These are phyloP conservation scores for Pygoscelis antarcticus DNA, from an alignment of 2,113 vertebrate species.

Conservation along the genomic window DNA sequence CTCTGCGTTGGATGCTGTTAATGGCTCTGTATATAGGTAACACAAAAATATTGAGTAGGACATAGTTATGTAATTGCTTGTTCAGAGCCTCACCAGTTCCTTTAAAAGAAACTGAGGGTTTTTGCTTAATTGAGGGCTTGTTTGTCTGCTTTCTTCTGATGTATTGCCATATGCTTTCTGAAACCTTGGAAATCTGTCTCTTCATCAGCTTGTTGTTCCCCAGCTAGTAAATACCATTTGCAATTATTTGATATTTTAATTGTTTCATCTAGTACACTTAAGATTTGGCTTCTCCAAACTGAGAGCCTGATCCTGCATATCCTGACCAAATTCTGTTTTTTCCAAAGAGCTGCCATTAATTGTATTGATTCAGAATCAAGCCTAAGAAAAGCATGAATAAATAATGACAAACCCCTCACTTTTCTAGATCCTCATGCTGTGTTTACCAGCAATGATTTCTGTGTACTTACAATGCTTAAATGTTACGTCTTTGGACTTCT, in stretches of 20 bases:
- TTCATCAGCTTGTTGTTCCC: not conserved
- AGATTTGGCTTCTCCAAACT: not conserved
- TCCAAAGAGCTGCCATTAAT: not conserved
- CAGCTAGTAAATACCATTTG: accelerated
- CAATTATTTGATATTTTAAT: not conserved
- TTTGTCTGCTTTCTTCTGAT: not conserved
- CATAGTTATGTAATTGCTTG: accelerated
- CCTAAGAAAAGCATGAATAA: not conserved
- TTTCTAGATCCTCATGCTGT: not conserved
- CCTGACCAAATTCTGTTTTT: not conserved
- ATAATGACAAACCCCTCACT: accelerated
- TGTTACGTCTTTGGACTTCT: not conserved
- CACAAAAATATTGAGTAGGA: not conserved
- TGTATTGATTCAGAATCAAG: not conserved
- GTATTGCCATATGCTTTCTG: not conserved
- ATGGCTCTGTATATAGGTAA: not conserved
- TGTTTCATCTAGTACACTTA: not conserved
- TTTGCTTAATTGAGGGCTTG: not conserved
- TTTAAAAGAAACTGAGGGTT: not conserved
- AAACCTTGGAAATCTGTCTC: not conserved
- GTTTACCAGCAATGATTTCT: not conserved
- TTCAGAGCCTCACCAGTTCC: not conserved
- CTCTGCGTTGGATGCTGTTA: not conserved
- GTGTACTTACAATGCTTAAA: not conserved
- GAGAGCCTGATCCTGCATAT: not conserved